These are phyloP conservation scores for Willowsia nigromaculata DNA, from an alignment of 2,888 invertebrate genomes.

Conservation along the genomic window DNA sequence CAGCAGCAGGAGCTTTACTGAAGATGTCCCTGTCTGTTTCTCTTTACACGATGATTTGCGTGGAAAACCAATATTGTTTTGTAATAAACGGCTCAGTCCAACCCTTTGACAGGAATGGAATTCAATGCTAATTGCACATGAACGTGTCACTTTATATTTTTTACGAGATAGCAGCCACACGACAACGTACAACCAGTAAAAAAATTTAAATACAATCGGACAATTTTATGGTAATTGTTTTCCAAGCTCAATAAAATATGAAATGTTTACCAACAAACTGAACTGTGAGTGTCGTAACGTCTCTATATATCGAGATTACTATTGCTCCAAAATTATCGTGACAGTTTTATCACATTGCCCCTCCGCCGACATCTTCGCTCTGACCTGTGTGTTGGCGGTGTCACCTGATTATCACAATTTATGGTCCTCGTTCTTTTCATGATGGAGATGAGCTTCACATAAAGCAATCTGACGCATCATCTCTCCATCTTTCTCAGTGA, in stretches of 20 bases:
- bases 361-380: background rate
- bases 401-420: slow-evolving; percentile 45
- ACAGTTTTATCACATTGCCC: slow-evolving; percentile 45
- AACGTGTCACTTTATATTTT: slow-evolving; percentile 30
- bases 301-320: background rate
- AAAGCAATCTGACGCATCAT: slow-evolving; percentile 2
- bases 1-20: background rate
- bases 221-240: slow-evolving; percentile 27
- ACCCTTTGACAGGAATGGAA: slow-evolving; percentile 24
- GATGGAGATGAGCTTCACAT: background rate
- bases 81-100: background rate
- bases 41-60: background rate
- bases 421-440: slow-evolving; percentile 16
- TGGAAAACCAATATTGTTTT: slow-evolving; percentile 31
- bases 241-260: slow-evolving; percentile 22
- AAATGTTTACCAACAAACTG: slow-evolving; percentile 14
- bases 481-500: slow-evolving; percentile 23
- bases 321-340: background rate
- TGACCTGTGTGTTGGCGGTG: slow-evolving; percentile 37
- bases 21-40: background rate
- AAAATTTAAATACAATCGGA: slow-evolving; percentile 33
- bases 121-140: slow-evolving; percentile 1
- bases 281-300: background rate
- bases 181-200: background rate
- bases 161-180: slow-evolving; percentile 10